These are phyloP conservation scores for Trachelus stipa DNA, from an alignment of 2,888 invertebrate genomes.

Conservation along the genomic window DNA sequence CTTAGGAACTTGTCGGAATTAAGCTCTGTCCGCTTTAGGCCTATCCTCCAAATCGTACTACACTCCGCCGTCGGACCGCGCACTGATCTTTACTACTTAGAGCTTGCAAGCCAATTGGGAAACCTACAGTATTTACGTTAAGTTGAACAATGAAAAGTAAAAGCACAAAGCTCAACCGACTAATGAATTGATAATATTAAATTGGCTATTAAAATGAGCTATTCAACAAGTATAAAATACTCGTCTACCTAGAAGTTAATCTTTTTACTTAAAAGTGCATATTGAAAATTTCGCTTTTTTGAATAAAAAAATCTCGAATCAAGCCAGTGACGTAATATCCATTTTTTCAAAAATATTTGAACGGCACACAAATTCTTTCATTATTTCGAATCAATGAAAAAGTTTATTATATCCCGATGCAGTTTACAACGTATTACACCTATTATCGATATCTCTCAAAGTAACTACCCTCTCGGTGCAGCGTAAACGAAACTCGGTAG, in stretches of 20 bases:
- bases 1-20: conserved; percentile 1
- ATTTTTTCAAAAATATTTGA: not conserved
- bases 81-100: conserved; percentile 15
- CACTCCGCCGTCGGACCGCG: conserved; percentile 38
- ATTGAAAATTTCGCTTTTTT: conserved; percentile 3
- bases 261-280: not conserved
- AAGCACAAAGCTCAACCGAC: not conserved
- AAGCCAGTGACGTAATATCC: not conserved
- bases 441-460: not conserved
- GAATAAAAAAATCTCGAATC: not conserved
- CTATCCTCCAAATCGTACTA: conserved; percentile 18
- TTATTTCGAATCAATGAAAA: not conserved
- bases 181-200: not conserved
- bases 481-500: conserved; percentile 26
- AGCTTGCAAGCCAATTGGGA: not conserved
- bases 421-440: not conserved
- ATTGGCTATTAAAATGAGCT: not conserved
- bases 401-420: not conserved
- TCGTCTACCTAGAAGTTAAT: not conserved
- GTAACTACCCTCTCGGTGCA: not conserved
- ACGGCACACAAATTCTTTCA: not conserved
- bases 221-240: not conserved
- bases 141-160: not conserved
- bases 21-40: conserved; percentile 11
- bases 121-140: not conserved